Conservation (phyloP, 2,113 vertebrate genomes). For the Callithrix jacchus region DNA sequence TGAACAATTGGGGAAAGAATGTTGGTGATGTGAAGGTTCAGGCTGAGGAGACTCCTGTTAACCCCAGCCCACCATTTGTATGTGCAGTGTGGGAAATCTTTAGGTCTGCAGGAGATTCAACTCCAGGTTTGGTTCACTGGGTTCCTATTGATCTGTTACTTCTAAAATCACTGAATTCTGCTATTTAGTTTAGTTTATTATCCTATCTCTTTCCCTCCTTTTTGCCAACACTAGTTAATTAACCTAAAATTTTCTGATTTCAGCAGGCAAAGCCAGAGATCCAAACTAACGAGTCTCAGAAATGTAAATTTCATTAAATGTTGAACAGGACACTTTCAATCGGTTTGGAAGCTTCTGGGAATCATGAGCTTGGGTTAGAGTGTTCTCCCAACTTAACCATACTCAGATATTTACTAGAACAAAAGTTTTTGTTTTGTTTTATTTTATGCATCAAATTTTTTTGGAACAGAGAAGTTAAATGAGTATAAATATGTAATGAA, state of each 20-base stretch:
- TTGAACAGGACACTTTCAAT: not conserved
- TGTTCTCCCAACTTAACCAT: constrained; percentile 1
- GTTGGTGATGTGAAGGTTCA: not conserved
- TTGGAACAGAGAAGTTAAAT: not conserved
- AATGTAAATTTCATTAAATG: constrained; percentile 39
- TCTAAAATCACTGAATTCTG: not conserved
- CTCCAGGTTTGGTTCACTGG: not conserved
- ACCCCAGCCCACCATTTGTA: not conserved
- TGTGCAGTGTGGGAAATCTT: not conserved
- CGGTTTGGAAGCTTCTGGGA: not conserved
- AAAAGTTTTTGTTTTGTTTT: not conserved
- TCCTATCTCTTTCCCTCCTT: not conserved
- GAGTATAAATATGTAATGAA: not conserved
- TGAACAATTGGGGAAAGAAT: not conserved
- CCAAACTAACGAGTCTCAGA: not conserved
- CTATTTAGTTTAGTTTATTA: not conserved
- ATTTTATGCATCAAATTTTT: not conserved
- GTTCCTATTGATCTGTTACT: not conserved
- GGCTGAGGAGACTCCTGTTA: not conserved
- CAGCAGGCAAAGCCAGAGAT: not conserved
- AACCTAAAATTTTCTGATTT: not conserved
- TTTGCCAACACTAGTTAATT: not conserved
- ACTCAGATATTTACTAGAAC: not conserved
- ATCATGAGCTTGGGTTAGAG: not conserved
- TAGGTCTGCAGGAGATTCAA: not conserved